These are phyloP conservation scores for Frieseomelitta varia DNA, from an alignment of 1,140 invertebrate genomes.

Conservation along the genomic window DNA sequence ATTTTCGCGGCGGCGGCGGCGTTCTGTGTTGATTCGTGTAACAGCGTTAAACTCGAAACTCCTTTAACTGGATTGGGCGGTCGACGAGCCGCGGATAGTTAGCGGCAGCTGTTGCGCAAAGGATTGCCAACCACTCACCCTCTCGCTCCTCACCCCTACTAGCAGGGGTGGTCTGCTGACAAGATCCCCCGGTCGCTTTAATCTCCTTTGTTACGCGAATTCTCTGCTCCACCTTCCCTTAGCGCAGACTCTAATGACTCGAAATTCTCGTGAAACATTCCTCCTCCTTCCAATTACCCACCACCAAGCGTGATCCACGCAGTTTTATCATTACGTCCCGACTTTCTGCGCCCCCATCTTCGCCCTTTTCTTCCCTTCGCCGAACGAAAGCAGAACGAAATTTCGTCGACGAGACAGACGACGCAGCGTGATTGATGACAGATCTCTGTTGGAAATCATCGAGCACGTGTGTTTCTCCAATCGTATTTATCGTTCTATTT, in stretches of 20 bases:
- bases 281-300: neutral
- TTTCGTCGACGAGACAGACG: too few species aligned
- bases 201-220: slow-evolving; percentile 56
- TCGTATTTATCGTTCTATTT: neutral
- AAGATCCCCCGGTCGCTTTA: slow-evolving; percentile 36
- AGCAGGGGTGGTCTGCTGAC: slow-evolving; percentile 24
- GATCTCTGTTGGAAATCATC: too few species aligned
- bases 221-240: neutral
- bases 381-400: too few species aligned
- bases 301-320: neutral
- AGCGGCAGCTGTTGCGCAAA: slow-evolving; percentile 43
- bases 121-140: slow-evolving; percentile 47
- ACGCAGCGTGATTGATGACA: too few species aligned
- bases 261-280: slow-evolving; percentile 6
- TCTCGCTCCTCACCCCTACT: neutral
- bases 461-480: neutral
- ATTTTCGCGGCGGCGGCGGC: slow-evolving; percentile 3
- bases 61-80: slow-evolving; percentile 59
- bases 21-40: slow-evolving; percentile 48
- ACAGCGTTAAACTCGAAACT: slow-evolving; percentile 60
- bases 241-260: neutral
- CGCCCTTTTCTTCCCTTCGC: too few species aligned
- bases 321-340: too few species aligned
- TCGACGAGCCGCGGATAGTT: slow-evolving; percentile 53
- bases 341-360: neutral